These are phyloP conservation scores for Trachelipus rathkii DNA, from an alignment of 1,140 invertebrate genomes.

Conservation along the genomic window DNA sequence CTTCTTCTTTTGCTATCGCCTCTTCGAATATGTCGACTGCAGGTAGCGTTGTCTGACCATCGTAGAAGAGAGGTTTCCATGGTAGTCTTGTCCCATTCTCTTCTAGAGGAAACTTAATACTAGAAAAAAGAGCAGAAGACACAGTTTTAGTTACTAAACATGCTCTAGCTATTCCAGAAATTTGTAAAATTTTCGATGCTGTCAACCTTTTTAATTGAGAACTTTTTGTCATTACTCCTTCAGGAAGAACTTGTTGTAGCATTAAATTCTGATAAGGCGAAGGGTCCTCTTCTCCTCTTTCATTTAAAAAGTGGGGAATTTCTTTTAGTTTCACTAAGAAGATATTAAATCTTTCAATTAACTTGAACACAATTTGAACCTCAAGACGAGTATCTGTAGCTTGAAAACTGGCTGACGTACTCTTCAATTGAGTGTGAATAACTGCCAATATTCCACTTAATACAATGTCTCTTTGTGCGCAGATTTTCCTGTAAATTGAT, in stretches of 20 bases:
- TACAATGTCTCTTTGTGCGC: neutral
- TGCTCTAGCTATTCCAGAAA: conserved; percentile 35
- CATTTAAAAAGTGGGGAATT: conserved; percentile 24
- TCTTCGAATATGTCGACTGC: conserved; percentile 43
- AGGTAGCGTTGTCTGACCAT: conserved; percentile 13
- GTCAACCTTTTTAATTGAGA: conserved; percentile 39
- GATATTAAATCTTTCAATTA: conserved; percentile 39
- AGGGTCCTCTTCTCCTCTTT: conserved; percentile 22
- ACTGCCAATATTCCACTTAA: neutral
- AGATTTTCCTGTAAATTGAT: neutral
- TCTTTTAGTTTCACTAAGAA: conserved; percentile 36
- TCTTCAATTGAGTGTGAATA: neutral
- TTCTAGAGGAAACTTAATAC: conserved; percentile 28
- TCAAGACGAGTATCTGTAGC: neutral
- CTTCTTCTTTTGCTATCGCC: conserved; percentile 42
- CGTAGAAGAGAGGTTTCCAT: conserved; percentile 37
- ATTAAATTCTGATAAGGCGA: conserved; percentile 5
- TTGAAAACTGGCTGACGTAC: neutral
- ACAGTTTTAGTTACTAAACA: conserved; percentile 36
- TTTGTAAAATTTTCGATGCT: conserved; percentile 42
- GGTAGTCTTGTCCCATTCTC: conserved; percentile 41
- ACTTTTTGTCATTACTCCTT: conserved; percentile 33
- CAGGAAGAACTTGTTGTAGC: conserved; percentile 32
- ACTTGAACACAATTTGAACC: conserved; percentile 36
- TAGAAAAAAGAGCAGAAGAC: conserved; percentile 35